phyloP scores from a whole-genome alignment of 2,888 invertebrate species.

The Cotesia congregata region DNA sequence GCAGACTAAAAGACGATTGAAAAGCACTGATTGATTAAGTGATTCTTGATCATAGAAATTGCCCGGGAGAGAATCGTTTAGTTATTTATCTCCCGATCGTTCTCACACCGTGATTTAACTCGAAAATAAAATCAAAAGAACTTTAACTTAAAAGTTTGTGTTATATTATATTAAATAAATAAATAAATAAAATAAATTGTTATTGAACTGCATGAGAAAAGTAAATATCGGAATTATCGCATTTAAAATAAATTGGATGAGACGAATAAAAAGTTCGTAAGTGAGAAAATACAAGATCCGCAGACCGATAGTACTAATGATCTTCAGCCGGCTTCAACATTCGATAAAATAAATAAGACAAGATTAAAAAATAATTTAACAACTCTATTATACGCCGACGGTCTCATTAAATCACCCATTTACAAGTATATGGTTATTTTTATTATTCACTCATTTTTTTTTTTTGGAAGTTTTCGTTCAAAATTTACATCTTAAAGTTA shows the following conservation, averaged over 20 bases:
- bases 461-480: no score
- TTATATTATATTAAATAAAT: background rate
- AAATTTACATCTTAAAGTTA: no score
- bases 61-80: constrained; percentile 20
- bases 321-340: background rate
- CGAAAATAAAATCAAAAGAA: background rate
- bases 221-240: background rate
- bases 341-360: background rate
- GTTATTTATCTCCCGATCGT: background rate
- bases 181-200: constrained; percentile 13
- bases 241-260: background rate
- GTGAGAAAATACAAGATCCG: background rate
- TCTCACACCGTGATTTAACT: background rate
- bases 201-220: no score
- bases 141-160: background rate
- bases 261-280: background rate
- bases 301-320: background rate
- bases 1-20: constrained; percentile 26
- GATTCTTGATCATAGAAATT: constrained; percentile 34
- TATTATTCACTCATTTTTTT: no score
- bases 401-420: constrained; percentile 45
- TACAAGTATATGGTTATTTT: background rate
- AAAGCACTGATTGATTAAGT: constrained; percentile 34
- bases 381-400: constrained; percentile 50
- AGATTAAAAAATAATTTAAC: constrained; percentile 38